These are phyloP conservation scores for Scaptomyza hsui DNA, from an alignment of 1,140 invertebrate species.

Conservation along the genomic window DNA sequence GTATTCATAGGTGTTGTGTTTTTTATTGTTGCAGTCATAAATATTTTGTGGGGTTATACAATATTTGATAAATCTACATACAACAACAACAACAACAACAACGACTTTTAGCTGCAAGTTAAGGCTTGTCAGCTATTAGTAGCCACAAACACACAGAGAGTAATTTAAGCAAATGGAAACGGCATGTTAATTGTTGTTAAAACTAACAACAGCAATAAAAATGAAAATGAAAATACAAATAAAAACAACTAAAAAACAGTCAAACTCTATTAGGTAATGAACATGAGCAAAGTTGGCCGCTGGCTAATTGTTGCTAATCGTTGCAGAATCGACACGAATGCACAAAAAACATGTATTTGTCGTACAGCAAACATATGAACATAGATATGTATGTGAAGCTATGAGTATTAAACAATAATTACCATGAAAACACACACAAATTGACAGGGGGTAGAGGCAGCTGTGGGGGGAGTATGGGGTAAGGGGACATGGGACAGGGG, in stretches of 20 bases:
- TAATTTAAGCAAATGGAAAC: slow-evolving; percentile 63
- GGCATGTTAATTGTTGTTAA: slow-evolving; percentile 68
- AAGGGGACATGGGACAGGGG: not conserved
- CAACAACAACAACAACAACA: slow-evolving; percentile 10
- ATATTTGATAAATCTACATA: slow-evolving; percentile 63
- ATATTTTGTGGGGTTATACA: slow-evolving; percentile 66
- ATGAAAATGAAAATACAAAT: slow-evolving; percentile 1
- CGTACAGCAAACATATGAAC: not conserved
- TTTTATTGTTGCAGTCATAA: slow-evolving; percentile 47
- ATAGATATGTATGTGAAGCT: slow-evolving; percentile 3
- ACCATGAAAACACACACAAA: slow-evolving; percentile 60
- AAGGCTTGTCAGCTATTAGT: slow-evolving; percentile 49
- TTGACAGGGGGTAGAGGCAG: not conserved
- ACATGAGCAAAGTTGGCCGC: slow-evolving; percentile 51
- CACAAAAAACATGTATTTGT: slow-evolving; percentile 18
- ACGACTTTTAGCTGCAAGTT: slow-evolving; percentile 38
- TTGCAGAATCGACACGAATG: slow-evolving; percentile 68
- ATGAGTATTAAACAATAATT: slow-evolving; percentile 62
- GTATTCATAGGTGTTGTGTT: not conserved
- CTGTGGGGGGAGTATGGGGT: not conserved
- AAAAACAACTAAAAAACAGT: slow-evolving; percentile 8
- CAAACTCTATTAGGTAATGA: slow-evolving; percentile 75
- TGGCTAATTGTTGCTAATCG: slow-evolving; percentile 78
- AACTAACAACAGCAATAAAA: slow-evolving; percentile 16
- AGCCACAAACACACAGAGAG: slow-evolving; percentile 29